phyloP scores from a whole-genome alignment of 2,113 vertebrate species.

The Gopherus flavomarginatus region DNA sequence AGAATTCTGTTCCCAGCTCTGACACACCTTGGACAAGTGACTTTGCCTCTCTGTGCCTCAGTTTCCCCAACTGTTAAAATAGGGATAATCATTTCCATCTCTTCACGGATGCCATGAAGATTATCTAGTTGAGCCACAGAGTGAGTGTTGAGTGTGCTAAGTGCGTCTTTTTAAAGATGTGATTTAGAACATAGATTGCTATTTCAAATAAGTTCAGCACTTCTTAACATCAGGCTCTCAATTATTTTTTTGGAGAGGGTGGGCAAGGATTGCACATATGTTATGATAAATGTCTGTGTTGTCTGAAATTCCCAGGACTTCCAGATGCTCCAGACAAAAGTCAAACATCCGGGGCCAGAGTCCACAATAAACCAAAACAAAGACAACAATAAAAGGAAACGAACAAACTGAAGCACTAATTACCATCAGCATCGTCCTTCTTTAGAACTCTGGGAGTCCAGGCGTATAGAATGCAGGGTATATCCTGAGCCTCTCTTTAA shows the following conservation, averaged over 20 bases:
- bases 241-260: background rate
- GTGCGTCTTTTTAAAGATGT: background rate
- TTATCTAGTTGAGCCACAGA: background rate
- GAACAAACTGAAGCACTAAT: background rate
- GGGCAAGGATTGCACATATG: accelerated
- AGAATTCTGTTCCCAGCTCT: background rate
- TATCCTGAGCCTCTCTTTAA: background rate
- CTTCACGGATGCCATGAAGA: background rate
- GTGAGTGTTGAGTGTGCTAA: background rate
- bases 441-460: accelerated
- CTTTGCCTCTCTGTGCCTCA: background rate
- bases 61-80: background rate
- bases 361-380: background rate
- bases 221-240: background rate
- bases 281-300: background rate
- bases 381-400: background rate
- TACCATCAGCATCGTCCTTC: background rate
- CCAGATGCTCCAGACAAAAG: background rate
- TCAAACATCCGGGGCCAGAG: background rate
- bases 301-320: background rate
- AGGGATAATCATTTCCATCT: background rate
- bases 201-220: background rate
- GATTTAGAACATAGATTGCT: background rate
- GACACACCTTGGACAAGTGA: accelerated
- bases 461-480: background rate